Conservation (phyloP, 2,797 vertebrate species). For the Neostethus bicornis region DNA sequence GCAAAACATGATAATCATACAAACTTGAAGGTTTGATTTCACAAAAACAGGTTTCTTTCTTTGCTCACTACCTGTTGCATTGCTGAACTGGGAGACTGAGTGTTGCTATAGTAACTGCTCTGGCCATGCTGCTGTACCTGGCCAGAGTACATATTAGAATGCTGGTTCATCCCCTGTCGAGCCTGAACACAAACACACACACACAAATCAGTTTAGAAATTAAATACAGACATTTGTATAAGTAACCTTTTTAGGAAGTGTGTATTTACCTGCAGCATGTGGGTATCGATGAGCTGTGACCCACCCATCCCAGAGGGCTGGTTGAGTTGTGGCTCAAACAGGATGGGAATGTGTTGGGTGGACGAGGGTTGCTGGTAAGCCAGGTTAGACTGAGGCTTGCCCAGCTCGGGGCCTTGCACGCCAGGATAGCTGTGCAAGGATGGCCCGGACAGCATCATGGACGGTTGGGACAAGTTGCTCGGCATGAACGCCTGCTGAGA, state of each 20-base stretch:
- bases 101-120: constrained; percentile 96
- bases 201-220: not conserved
- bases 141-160: constrained; percentile 96
- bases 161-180: constrained; percentile 95
- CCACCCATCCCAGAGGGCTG: constrained; percentile 94
- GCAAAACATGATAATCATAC: not conserved
- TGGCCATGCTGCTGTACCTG: constrained; percentile 96
- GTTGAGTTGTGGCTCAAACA: constrained; percentile 95
- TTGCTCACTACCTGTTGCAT: constrained; percentile 91
- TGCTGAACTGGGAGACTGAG: constrained; percentile 91
- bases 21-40: not conserved
- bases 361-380: constrained; percentile 95
- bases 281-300: constrained; percentile 96
- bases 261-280: constrained; percentile 89
- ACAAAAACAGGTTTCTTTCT: not conserved
- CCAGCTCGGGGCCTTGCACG: constrained; percentile 93
- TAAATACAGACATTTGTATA: not conserved
- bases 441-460: constrained; percentile 94
- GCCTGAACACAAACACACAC: constrained; percentile 81
- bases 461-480: constrained; percentile 93
- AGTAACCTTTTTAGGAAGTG: not conserved
- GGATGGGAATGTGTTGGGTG: constrained; percentile 94
- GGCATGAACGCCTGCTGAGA: constrained; percentile 99
- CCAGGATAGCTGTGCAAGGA: constrained; percentile 93
- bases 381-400: constrained; percentile 94